Conservation (phyloP, 2,797 vertebrate species). For the Tragopan temminckii region DNA sequence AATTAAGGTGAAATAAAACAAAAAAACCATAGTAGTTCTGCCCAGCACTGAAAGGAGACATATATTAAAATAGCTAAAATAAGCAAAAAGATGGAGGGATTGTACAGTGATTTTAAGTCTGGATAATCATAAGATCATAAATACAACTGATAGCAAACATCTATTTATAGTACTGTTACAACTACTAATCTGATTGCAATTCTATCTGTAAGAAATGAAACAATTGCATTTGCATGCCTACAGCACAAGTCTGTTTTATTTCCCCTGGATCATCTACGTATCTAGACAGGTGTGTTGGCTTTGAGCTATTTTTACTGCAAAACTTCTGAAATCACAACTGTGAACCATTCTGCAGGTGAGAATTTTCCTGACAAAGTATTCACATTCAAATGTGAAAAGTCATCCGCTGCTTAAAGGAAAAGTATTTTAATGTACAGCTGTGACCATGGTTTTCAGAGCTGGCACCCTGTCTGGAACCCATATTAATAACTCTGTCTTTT, state of each 20-base stretch:
- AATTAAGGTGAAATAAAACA: background rate
- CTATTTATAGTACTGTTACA: background rate
- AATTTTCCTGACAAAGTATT: constrained; percentile 17
- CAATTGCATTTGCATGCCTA: constrained; percentile 25
- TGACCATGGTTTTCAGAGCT: background rate
- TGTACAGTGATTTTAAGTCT: background rate
- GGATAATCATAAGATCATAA: background rate
- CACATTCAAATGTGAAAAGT: constrained; percentile 22
- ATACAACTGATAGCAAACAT: constrained; percentile 12
- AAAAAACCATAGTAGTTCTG: background rate
- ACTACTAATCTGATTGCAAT: constrained; percentile 16
- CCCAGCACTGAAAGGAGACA: background rate
- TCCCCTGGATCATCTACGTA: constrained; percentile 10
- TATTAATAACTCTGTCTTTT: background rate
- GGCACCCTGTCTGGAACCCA: background rate
- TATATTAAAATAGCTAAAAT: background rate
- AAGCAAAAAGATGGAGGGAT: background rate
- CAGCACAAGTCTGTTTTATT: constrained; percentile 15
- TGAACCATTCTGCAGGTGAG: constrained; percentile 16
- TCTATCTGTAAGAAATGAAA: constrained; percentile 6
- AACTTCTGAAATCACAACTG: constrained; percentile 65
- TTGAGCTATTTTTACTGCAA: constrained; percentile 43
- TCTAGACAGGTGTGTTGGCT: constrained; percentile 52
- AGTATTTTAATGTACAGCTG: background rate
- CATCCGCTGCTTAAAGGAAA: background rate